Conservation (phyloP, 2,888 invertebrate genomes). For the Allophyes oxyacanthae region DNA sequence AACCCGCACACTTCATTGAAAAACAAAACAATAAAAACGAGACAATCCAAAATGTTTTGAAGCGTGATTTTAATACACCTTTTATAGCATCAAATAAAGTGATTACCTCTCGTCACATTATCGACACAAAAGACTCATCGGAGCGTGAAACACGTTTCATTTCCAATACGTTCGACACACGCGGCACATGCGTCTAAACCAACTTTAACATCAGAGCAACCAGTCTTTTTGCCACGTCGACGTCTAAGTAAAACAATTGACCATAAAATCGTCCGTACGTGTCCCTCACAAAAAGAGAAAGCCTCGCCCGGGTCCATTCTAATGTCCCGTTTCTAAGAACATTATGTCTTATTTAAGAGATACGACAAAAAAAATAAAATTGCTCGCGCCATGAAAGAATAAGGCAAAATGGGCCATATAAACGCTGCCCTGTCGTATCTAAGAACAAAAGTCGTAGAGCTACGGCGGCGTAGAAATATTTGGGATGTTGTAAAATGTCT, state of each 20-base stretch:
- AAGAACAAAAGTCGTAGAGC: conserved; percentile 83
- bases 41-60: conserved; percentile 30
- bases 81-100: conserved; percentile 61
- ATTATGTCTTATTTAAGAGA: conserved; percentile 88
- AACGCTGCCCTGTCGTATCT: conserved; percentile 69
- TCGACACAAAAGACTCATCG: conserved; percentile 62
- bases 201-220: conserved; percentile 51
- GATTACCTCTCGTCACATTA: conserved; percentile 61
- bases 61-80: conserved; percentile 52
- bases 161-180: conserved; percentile 60
- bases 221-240: conserved; percentile 76
- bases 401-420: conserved; percentile 85
- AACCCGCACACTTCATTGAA: neutral
- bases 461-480: conserved; percentile 83
- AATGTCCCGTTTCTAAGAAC: conserved; percentile 87
- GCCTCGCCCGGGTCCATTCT: conserved; percentile 77
- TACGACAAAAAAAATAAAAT: conserved; percentile 83
- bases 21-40: conserved; percentile 29
- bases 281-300: conserved; percentile 85
- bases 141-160: conserved; percentile 68
- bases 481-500: conserved; percentile 79
- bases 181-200: conserved; percentile 51
- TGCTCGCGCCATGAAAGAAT: conserved; percentile 79
- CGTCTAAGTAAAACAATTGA: conserved; percentile 85
- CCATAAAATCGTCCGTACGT: conserved; percentile 86